Evolutionary conservation across 35 echinoderm and acorn worm genomes (phyloP), one percentile per base, ranked within the genome.

Genomic region (Acanthaster planci): DNA sequence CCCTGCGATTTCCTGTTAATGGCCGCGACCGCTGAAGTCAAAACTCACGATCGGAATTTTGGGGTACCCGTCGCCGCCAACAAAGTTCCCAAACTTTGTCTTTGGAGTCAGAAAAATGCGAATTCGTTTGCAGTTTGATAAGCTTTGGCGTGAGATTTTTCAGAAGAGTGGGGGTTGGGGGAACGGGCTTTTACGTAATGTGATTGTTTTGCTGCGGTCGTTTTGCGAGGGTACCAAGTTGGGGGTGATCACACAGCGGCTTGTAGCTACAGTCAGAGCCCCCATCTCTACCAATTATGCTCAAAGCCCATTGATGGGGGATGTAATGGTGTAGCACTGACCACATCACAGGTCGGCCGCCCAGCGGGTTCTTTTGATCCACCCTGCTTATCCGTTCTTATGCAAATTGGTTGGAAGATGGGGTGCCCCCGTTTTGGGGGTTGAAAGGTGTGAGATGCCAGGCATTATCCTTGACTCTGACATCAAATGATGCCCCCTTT

Each of bases 51-150:
- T n/a, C n/a, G 42, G 4, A 47, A 47, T 12, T 47, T 47, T 12
- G 12, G 42, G 42, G 42, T 47, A 47, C 42, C 4, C 12, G 42
- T 47, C 12, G 4, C 4, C 4, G 42, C 4, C 42, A 47, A 47
- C 42, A 47, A 12, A 47, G 12, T 47, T 47, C 12, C 42, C 4
- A 47, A 47, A 47, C 4, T 47, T 47, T 47, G 4, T 12, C 42
- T 47, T 47, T 47, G 42, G 42, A 47, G 64, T 72, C 30, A 27
- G 64, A 34, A 72, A 72, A 72, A 31, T 72, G 64, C 34, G 34
- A 72, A 0, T 72, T 72, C 64, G 64, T 72, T 72, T 72, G 64
- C 64, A 34, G 22, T 72, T 72, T 72, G 64, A 72, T 72, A 72
- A 72, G 64, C 64, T 30, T 47, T 72, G 26, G 26, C 30, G 22